Percentiles rank a stretch among this genome's conserved stretches.
Evolutionary conservation across 1,140 invertebrate genomes (phyloP).

Genomic region (Cyclina sinensis): DNA sequence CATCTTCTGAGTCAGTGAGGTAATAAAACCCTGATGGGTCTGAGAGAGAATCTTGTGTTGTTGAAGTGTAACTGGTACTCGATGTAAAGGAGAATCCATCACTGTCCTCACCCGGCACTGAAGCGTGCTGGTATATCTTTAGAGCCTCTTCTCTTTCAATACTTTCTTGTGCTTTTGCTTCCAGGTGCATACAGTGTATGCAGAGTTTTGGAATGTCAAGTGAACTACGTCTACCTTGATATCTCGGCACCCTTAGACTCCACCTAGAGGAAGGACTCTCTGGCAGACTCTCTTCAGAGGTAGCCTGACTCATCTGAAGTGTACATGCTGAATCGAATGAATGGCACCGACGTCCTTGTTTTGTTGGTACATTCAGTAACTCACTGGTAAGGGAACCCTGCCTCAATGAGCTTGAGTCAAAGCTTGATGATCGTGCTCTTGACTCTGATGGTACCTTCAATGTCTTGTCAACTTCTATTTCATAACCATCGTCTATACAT

Average conservation of each 20-base stretch:
- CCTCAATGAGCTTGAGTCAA: constrained; percentile 77
- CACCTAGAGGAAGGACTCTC: constrained; percentile 57
- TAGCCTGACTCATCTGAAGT: constrained; percentile 56
- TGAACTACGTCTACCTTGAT: constrained; percentile 74
- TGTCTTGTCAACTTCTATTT: constrained; percentile 33
- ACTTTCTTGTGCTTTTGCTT: constrained; percentile 83
- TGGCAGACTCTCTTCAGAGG: constrained; percentile 78
- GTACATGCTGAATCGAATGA: constrained; percentile 76
- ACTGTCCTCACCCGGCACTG: constrained; percentile 27
- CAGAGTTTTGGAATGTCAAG: constrained; percentile 83
- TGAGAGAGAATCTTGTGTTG: constrained; percentile 43
- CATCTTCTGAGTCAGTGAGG: constrained; percentile 69
- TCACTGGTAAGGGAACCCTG: constrained; percentile 66
- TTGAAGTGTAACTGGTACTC: constrained; percentile 70
- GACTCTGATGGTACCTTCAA: constrained; percentile 76
- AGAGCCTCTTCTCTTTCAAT: constrained; percentile 52
- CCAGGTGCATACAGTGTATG: constrained; percentile 85
- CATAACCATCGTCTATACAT: constrained; percentile 73
- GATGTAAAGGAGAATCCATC: constrained; percentile 68
- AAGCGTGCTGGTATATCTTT: constrained; percentile 21
- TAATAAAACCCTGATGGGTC: constrained; percentile 64
- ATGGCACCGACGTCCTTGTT: constrained; percentile 69
- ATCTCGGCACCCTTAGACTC: constrained; percentile 75
- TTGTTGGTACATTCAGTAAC: constrained; percentile 72
- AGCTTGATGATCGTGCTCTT: constrained; percentile 79